Percentiles rank a stretch among this genome's conserved stretches.
These are phyloP conservation scores for Sebastes reedi DNA, from an alignment of 2,797 vertebrate genomes.

Conservation along the genomic window DNA sequence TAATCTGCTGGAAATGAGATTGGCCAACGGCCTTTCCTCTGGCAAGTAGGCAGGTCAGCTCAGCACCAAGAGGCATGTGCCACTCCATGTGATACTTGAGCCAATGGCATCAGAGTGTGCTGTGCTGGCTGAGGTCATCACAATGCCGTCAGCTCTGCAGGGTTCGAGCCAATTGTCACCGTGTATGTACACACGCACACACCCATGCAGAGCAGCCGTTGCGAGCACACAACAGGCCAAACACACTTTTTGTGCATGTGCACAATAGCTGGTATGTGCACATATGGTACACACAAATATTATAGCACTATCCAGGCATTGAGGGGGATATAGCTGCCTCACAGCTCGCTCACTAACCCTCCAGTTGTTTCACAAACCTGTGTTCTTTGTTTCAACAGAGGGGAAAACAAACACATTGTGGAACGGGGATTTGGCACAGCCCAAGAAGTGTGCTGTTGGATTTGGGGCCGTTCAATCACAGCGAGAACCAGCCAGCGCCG, in stretches of 20 bases:
- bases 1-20: constrained; percentile 82
- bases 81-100: constrained; percentile 61
- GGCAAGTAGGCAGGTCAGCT: constrained; percentile 64
- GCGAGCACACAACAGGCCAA: background rate
- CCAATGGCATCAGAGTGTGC: constrained; percentile 46
- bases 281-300: background rate
- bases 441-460: constrained; percentile 60
- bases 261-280: background rate
- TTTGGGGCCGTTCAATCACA: constrained; percentile 62
- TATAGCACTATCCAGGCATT: background rate
- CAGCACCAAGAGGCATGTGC: constrained; percentile 59
- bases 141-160: constrained; percentile 51
- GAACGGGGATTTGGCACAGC: constrained; percentile 71
- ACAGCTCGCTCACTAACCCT: constrained; percentile 48
- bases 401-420: constrained; percentile 73
- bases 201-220: constrained; percentile 28
- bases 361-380: constrained; percentile 65
- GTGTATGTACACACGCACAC: constrained; percentile 26
- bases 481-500: constrained; percentile 59
- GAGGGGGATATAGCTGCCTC: constrained; percentile 16
- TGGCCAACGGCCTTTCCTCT: constrained; percentile 61
- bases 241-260: background rate
- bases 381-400: constrained; percentile 68
- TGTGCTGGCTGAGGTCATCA: constrained; percentile 61
- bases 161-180: constrained; percentile 50